Base-by-base conservation (phyloP, 2,888 invertebrate species). In the Drosophila kuntzei region DNA sequence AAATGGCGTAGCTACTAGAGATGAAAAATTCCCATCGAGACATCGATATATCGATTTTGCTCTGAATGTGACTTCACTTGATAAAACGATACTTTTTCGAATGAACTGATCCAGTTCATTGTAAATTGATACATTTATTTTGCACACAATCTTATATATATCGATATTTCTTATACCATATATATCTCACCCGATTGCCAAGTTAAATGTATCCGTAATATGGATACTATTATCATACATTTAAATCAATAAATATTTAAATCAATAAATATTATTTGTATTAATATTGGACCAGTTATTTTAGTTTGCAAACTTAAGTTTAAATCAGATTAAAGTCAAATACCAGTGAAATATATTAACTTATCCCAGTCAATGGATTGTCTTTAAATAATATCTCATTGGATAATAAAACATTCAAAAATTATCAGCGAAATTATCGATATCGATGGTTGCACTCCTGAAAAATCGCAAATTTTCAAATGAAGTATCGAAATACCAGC, bases 1-100 rank as follows among this genome's bases (percentile, higher is more conserved):
- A 80, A 83, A 80, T 80, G 80, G 80, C 80, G 80, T 67, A 66
- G 47, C 16, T 39, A 47, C 29, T 67, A 73, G 61, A 47, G 78
- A 51, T 78, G 74, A 25, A 47, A 34, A 43, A 37, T 27, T n/a
- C n/a, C 11, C 20, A 58, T 27, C 20, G 22, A 32, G 8, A 6
- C 20, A 43, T 49, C 72, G 65, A 49, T 46, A 32, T n/a, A 12
- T 18, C 12, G 18, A n/a, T 11, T 32, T 4, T 11, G 6, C 2
- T 22, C 1, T 9, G 12, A 12, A 12, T 14, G 6, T 1, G 4
- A 11, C 2, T 18, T 18, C 6, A 12, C 12, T 29, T 32, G 46
- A 29, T 32, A n/a, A 9, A 18, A 8, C 32, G 47, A 47, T 32
- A 32, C 12, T 32, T 46, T 18, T 18, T 16, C 5, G 22, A 22